Percentiles rank a stretch among this genome's conserved stretches.
Evolutionary conservation across 1,140 invertebrate genomes (phyloP).

Genomic region (Arctopsyche grandis): DNA sequence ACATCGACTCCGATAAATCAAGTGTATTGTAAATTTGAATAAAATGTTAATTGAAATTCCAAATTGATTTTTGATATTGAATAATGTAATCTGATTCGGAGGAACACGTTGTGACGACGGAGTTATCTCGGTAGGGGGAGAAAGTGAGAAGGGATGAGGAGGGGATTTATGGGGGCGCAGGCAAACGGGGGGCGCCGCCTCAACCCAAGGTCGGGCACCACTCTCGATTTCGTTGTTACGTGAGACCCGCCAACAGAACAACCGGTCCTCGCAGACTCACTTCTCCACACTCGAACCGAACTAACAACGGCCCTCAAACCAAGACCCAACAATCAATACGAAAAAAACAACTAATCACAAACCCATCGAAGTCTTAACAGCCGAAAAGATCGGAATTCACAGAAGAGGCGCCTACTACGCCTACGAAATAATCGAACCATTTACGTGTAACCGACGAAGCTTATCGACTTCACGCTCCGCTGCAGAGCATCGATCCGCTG

Average conservation of each 20-base stretch:
- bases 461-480: background rate
- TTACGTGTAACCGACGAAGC: background rate
- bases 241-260: background rate
- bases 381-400: no score
- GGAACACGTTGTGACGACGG: background rate
- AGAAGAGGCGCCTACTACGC: no score
- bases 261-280: background rate
- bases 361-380: no score
- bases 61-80: no score
- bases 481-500: background rate
- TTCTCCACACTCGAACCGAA: background rate
- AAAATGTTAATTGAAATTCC: no score
- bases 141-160: background rate
- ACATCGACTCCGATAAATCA: background rate
- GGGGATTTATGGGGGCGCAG: background rate
- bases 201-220: conserved; percentile 20
- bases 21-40: background rate
- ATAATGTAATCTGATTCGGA: background rate
- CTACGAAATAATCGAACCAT: background rate
- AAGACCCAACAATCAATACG: no score
- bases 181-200: background rate
- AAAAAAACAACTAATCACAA: no score
- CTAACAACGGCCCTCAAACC: background rate
- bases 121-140: no score
- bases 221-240: conserved; percentile 32